Percentiles rank a stretch among this genome's conserved stretches.
These are phyloP conservation scores for Tringa solitaria DNA, from an alignment of 2,113 vertebrate species.

Conservation along the genomic window DNA sequence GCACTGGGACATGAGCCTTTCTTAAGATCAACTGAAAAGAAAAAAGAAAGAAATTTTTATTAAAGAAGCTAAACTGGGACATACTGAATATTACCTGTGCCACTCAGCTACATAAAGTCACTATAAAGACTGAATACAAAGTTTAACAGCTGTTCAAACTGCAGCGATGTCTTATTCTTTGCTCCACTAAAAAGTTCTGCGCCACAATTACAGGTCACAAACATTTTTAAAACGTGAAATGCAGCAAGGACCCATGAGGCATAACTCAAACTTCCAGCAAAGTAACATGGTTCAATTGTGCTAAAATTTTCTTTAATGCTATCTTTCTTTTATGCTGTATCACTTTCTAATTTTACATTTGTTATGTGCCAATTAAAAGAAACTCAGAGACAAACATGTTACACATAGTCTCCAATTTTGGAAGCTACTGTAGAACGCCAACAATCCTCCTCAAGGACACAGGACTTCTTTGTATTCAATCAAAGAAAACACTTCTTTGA, in stretches of 20 bases:
- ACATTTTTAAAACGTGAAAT: not conserved
- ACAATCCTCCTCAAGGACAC: not conserved
- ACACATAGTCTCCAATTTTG: not conserved
- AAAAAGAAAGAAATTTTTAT: not conserved
- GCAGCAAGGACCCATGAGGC: not conserved
- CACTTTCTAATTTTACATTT: constrained; percentile 3
- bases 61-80: not conserved
- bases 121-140: not conserved
- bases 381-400: not conserved
- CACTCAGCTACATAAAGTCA: not conserved
- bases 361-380: not conserved
- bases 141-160: not conserved
- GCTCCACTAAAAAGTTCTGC: not conserved
- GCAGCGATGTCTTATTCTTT: not conserved
- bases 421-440: not conserved
- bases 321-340: not conserved
- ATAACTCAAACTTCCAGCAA: not conserved
- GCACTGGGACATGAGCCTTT: constrained; percentile 73
- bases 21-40: constrained; percentile 78
- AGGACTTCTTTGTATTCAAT: not conserved
- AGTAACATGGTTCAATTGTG: not conserved
- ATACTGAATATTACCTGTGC: not conserved
- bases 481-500: constrained; percentile 27
- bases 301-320: not conserved
- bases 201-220: not conserved